These are phyloP conservation scores for Antigone vipio DNA, from an alignment of 2,113 vertebrate genomes.

Conservation along the genomic window DNA sequence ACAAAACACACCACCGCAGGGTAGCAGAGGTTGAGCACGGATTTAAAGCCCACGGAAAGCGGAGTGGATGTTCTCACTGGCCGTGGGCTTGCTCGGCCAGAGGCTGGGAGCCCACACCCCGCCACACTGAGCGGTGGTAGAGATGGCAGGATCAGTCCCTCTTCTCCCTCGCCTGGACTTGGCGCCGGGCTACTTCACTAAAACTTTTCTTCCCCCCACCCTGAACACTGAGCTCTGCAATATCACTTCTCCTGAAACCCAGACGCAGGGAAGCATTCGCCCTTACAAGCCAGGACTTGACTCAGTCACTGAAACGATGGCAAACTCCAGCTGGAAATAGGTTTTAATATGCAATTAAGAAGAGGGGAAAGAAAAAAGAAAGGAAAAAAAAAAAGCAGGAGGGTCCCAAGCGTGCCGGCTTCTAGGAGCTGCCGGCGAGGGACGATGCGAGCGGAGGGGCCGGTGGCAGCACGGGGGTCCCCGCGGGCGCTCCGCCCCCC, in stretches of 20 bases:
- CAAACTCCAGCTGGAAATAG: constrained; percentile 34
- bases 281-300: constrained; percentile 61
- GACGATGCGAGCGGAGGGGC: background rate
- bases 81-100: background rate
- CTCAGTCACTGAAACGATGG: background rate
- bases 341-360: background rate
- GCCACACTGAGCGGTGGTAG: rapidly evolving
- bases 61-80: background rate
- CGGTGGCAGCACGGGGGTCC: background rate
- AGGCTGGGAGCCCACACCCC: background rate
- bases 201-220: constrained; percentile 23
- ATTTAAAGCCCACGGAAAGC: background rate
- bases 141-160: background rate
- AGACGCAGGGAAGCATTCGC: constrained; percentile 35
- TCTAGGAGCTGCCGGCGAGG: background rate
- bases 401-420: background rate
- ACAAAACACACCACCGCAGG: background rate
- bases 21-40: background rate
- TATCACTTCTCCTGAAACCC: constrained; percentile 36
- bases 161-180: background rate
- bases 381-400: background rate
- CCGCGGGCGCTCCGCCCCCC: background rate
- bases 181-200: background rate
- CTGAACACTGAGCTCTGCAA: constrained; percentile 12
- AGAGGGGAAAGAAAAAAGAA: rapidly evolving